A percentile compares a stretch with the other conserved stretches of the same genome.
These are phyloP conservation scores for Drosophila kuntzei DNA, from an alignment of 2,888 invertebrate genomes.

Conservation along the genomic window DNA sequence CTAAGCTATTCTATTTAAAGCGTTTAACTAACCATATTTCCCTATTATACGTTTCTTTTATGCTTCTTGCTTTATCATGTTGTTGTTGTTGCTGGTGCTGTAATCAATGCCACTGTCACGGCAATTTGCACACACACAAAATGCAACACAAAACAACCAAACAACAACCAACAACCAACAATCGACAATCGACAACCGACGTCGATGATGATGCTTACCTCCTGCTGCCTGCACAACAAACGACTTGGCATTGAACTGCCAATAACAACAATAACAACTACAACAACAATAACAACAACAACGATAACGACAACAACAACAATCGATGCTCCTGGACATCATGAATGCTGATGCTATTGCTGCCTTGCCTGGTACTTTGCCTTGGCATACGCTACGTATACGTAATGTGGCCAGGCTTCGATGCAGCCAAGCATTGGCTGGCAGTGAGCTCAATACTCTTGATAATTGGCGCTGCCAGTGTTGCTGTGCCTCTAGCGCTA, in stretches of 20 bases:
- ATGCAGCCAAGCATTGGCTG: constrained; percentile 90
- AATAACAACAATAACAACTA: constrained; percentile 57
- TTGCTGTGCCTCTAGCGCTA: constrained; percentile 92
- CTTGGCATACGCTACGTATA: constrained; percentile 43
- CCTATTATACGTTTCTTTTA: constrained; percentile 65
- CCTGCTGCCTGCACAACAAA: constrained; percentile 40
- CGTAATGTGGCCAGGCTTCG: constrained; percentile 85
- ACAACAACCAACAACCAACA: constrained; percentile 60
- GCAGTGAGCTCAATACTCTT: constrained; percentile 91
- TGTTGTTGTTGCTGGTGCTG: constrained; percentile 56
- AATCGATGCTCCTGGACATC: constrained; percentile 63
- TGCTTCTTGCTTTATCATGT: not conserved
- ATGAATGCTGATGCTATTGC: constrained; percentile 65
- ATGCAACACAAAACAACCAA: constrained; percentile 71
- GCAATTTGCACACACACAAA: constrained; percentile 81
- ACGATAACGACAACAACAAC: constrained; percentile 35
- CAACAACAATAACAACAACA: constrained; percentile 42
- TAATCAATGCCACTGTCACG: constrained; percentile 81
- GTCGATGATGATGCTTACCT: constrained; percentile 10
- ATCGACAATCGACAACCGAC: constrained; percentile 49
- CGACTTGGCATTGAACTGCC: constrained; percentile 80
- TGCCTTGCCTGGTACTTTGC: constrained; percentile 10
- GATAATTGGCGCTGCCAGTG: constrained; percentile 92
- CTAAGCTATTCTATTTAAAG: constrained; percentile 65
- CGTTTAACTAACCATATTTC: constrained; percentile 81